A percentile compares a stretch with the other conserved stretches of the same genome.
Conservation (phyloP, 2,113 vertebrate genomes). For the Phaetusa simplex region DNA sequence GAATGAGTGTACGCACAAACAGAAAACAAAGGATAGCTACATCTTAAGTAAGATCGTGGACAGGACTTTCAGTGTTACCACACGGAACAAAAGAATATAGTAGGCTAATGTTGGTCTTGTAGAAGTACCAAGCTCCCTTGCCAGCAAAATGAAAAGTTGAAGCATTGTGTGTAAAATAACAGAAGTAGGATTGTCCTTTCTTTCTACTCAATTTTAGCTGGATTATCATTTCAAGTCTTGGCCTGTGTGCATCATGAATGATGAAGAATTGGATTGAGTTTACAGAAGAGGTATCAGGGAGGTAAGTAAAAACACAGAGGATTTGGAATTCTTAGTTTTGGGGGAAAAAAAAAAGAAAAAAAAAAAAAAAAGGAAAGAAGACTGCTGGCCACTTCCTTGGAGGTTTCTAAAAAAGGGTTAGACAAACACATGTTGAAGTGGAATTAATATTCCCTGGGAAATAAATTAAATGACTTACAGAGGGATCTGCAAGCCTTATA, state of each 20-base stretch:
- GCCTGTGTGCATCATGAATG: not conserved
- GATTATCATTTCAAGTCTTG: not conserved
- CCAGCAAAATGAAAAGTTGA: not conserved
- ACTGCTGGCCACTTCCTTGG: not conserved
- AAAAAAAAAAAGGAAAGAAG: not conserved
- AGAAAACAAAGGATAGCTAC: not conserved
- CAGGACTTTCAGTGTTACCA: not conserved
- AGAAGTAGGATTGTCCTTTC: not conserved
- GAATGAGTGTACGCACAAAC: rapidly evolving
- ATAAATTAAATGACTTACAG: not conserved
- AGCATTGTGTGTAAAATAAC: not conserved
- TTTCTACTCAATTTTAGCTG: not conserved
- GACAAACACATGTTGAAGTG: not conserved
- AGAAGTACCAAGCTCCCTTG: not conserved
- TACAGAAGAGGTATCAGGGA: not conserved
- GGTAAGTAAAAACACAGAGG: not conserved
- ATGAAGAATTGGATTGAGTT: not conserved
- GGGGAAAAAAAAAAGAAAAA: no score
- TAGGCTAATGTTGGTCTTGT: not conserved
- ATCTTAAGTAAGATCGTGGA: not conserved
- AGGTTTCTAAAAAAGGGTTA: not conserved
- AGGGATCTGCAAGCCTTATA: not conserved
- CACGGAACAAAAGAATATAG: not conserved
- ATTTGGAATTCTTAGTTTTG: not conserved
- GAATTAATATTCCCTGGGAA: not conserved